Evolutionary conservation across 1,140 invertebrate genomes (phyloP), one percentile per base, ranked within the genome.

Genomic region (Neotoxoptera formosana): DNA sequence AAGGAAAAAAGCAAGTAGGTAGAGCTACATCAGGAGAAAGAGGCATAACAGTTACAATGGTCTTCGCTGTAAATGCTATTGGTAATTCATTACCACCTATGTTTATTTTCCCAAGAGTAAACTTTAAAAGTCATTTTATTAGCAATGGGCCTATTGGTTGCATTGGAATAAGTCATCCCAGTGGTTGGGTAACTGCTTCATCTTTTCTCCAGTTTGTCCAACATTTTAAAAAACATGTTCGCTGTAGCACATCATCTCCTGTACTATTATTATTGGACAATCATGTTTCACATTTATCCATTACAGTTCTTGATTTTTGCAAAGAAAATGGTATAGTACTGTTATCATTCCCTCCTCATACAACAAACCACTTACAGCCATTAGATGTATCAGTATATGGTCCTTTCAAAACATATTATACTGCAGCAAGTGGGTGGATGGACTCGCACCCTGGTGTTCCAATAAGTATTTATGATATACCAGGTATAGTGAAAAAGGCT

Each of bases 191-290:
- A 94, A 94, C 94, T 92, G 94, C 91, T 91, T 91, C 95, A 4
- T 41, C 90, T 8, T 94, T 94, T 94, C 1, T 93, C 41, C 51
- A 94, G 60, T 94, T 93, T 93, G 41, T 95, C 67, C 76, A 94
- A 60, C 94, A 94, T 93, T 94, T 95, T 94, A 83, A 94, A 30
- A 93, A 94, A 47, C 45, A 86, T 86, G 87, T 93, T 94, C 93
- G 94, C 93, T 14, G 67, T 94, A 84, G 93, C 94, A 56, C 94
- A 94, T 23, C 95, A 76, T 94, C 94, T 84, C 95, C 95, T 51
- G 94, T 95, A 93, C 94, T 96, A 56, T 86, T 96, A 0, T 60
- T 96, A 17, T 91, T 94, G 84, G 95, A 96, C 94, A 95, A 95
- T 84, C 95, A 95, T 93, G 93, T 94, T 17, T 95, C 94, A n/a